Evolutionary conservation across 2,888 invertebrate genomes (phyloP), one percentile per base, ranked within the genome.

Genomic region (Caenorhabditis sp.): DNA sequence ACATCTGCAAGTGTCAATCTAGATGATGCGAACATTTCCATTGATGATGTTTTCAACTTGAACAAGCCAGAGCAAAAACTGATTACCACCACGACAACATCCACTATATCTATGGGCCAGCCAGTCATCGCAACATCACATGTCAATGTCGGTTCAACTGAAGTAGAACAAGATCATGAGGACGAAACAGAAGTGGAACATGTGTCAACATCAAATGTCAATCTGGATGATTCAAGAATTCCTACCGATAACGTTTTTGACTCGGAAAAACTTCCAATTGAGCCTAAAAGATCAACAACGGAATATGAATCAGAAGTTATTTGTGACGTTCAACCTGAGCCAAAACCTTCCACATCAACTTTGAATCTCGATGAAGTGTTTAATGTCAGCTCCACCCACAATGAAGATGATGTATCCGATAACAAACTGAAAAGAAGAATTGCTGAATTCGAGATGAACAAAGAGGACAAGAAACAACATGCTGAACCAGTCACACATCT

Each of bases 291-390:
- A n/a, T n/a, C n/a, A n/a, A n/a, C n/a, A n/a, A n/a, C n/a, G n/a
- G n/a, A n/a, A n/a, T n/a, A n/a, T n/a, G n/a, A n/a, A n/a, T n/a
- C n/a, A n/a, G n/a, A n/a, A n/a, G n/a, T n/a, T n/a, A n/a, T n/a
- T n/a, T n/a, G n/a, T n/a, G n/a, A n/a, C n/a, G n/a, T n/a, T n/a
- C n/a, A n/a, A n/a, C n/a, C n/a, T n/a, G n/a, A 26, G 50, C 26
- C 63, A 24, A 55, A 37, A 43, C 21, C 23, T 5, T 53, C 26
- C n/a, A 14, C 24, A 5, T 53, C 55, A 14, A 61, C 63, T 50
- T 27, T 67, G n/a, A 62, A 49, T 19, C 12, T 67, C 1, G 62
- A 68, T 14, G 62, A 68, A 36, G 54, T 66, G 1, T 62, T 66
- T 24, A 23, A 27, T 19, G 43, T 57, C 57, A 19, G 43, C 57